Conservation (phyloP, 2,797 vertebrate species). For the Choloepus didactylus region DNA sequence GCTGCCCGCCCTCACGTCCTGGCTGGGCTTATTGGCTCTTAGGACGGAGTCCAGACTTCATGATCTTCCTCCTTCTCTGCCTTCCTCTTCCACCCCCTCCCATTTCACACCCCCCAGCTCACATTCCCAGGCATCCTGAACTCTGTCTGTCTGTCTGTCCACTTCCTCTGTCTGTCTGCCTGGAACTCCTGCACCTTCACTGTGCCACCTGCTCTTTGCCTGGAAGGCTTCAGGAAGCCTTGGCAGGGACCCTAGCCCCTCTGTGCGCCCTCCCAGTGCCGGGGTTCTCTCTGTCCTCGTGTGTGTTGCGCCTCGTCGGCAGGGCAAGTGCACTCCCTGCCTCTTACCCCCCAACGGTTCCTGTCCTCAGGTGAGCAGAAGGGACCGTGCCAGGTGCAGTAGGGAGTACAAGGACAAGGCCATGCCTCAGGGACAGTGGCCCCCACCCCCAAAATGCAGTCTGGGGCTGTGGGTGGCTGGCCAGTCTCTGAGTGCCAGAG, state of each 20-base stretch:
- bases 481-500: accelerated
- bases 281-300: neutral
- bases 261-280: neutral
- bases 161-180: too few relatives aligned
- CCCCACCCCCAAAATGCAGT: neutral
- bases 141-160: too few relatives aligned
- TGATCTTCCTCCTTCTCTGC: neutral
- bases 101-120: too few relatives aligned
- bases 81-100: neutral
- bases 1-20: too few relatives aligned
- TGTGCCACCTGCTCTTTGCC: neutral
- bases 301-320: too few relatives aligned
- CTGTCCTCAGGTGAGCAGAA: neutral
- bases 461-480: neutral
- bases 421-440: neutral
- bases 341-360: neutral
- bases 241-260: neutral
- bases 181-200: accelerated
- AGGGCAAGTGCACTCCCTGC: neutral
- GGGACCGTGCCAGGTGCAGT: neutral
- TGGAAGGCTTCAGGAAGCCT: neutral
- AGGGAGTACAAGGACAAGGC: neutral
- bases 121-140: too few relatives aligned
- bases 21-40: neutral
- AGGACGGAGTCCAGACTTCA: too few relatives aligned